These are phyloP conservation scores for Xestoiulus laeticollis DNA, from an alignment of 2,888 invertebrate genomes.

Conservation along the genomic window DNA sequence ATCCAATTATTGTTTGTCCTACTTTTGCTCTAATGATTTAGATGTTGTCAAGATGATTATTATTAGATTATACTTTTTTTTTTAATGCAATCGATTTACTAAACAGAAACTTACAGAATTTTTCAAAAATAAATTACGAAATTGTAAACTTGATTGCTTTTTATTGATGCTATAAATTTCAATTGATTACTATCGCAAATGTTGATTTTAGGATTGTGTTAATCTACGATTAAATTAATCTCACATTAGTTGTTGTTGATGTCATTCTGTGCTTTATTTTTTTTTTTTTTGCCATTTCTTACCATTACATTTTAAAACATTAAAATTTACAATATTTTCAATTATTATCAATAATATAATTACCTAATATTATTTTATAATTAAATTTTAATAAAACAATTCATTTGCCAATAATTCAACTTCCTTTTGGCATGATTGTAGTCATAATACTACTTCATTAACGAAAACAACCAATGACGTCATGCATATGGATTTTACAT, in stretches of 20 bases:
- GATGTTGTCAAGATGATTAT: background rate
- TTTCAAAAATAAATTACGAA: background rate
- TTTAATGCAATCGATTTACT: background rate
- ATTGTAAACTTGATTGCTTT: too few species aligned
- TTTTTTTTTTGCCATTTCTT: too few species aligned
- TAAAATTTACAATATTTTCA: too few species aligned
- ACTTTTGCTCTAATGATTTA: background rate
- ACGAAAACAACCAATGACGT: background rate
- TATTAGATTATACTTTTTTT: background rate
- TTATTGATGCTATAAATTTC: background rate
- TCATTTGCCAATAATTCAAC: background rate
- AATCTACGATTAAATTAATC: too few species aligned
- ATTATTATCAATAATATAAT: too few species aligned
- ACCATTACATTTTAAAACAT: too few species aligned
- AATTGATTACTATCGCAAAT: too few species aligned
- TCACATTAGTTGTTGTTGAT: too few species aligned
- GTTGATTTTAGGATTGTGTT: too few species aligned
- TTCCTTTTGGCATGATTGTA: background rate
- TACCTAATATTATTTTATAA: too few species aligned
- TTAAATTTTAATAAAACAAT: too few species aligned
- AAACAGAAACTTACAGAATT: background rate
- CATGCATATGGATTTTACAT: background rate
- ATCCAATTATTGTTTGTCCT: constrained; percentile 1
- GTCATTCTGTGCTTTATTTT: too few species aligned
- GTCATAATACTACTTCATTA: background rate